Conservation (phyloP, 2,888 invertebrate species). For the Lycia hirtaria region DNA sequence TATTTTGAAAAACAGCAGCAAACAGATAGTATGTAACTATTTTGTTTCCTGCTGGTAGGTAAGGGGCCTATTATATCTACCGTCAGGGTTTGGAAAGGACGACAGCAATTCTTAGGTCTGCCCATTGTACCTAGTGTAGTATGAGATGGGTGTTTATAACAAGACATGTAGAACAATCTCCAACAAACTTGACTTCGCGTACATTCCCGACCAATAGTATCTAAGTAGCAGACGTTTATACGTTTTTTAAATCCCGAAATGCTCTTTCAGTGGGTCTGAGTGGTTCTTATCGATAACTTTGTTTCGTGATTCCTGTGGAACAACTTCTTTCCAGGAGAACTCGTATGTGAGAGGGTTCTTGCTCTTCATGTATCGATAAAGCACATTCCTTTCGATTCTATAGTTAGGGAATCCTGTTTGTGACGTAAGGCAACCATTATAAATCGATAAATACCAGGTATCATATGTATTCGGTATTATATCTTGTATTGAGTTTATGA, state of each 20-base stretch:
- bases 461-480: not conserved
- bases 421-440: not conserved
- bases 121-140: conserved; percentile 30
- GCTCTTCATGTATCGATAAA: not conserved
- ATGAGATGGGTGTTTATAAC: not conserved
- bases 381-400: not conserved
- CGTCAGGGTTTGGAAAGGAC: conserved; percentile 31
- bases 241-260: not conserved
- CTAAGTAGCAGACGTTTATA: not conserved
- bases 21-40: conserved; percentile 28
- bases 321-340: not conserved
- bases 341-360: not conserved
- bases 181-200: not conserved
- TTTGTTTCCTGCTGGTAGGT: conserved; percentile 27
- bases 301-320: not conserved
- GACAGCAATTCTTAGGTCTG: conserved; percentile 34
- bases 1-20: conserved; percentile 36
- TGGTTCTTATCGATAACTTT: not conserved
- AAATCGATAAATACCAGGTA: not conserved
- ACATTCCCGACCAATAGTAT: conserved; percentile 1
- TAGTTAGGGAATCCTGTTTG: not conserved
- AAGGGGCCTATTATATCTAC: conserved; percentile 36
- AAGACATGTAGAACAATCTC: not conserved
- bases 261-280: not conserved
- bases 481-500: not conserved